Evolutionary conservation across 2,797 vertebrate genomes (phyloP), one percentile per base, ranked within the genome.

Genomic region (Phalloptychus januarius): DNA sequence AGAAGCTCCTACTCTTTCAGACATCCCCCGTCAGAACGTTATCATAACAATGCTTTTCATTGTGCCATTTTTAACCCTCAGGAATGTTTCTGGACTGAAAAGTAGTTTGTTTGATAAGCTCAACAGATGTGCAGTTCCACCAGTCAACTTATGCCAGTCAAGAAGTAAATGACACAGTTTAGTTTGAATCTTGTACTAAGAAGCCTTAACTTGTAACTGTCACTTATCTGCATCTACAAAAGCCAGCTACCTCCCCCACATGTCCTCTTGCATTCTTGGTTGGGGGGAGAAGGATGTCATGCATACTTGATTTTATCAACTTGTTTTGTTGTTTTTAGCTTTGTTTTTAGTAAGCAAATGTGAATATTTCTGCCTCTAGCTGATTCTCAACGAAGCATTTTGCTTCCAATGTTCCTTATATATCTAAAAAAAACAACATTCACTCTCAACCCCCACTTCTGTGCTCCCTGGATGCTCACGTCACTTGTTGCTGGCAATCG

Each of bases 401-500:
- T 79, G 44, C 42, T 77, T 85, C 74, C 58, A 76, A 65, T 75
- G 72, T 50, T 42, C 77, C 81, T 87, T 74, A 71, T 78, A 54
- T 79, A 77, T 83, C 58, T 31, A 81, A 85, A 42, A 36, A 15
- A 36, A 18, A 63, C 18, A 63, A 79, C 65, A 77, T 88, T 76
- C 79, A 77, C 74, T 83, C 74, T 74, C 76, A 74, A 82, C 91
- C 79, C 85, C 86, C 71, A 20, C 8, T 23, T 18, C 71, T 15
- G 28, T 48, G 71, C 81, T 69, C 71, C 74, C 3, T 75, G 50
- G 74, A 81, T 90, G 96, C 98, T 99, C 94, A 99, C 98, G 95
- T 94, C 78, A 97, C 93, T 85, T 95, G 95, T 52, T 95, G 96
- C 85, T 96, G 95, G 92, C 98, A 99, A 94, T 96, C 94, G 4